Evolutionary conservation across 2,113 vertebrate genomes (phyloP), one percentile per base, ranked within the genome.

Genomic region (Nyctibius bracteatus): DNA sequence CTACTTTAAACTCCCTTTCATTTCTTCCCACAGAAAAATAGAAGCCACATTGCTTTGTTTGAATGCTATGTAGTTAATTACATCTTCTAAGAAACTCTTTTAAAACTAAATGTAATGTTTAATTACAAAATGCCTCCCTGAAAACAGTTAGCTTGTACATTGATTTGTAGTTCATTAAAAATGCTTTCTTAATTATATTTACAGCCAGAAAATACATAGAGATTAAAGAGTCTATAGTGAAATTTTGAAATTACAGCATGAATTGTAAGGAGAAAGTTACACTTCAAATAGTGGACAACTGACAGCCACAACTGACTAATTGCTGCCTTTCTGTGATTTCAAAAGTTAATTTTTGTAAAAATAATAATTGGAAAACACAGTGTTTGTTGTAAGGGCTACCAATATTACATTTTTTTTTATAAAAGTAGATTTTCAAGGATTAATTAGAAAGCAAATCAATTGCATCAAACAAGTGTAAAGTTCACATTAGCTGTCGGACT

Each of bases 71-170:
- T 85, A 95, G 88, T 96, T 98, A 98, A 98, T 98, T 97, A 94
- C 92, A 97, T 97, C 94, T 98, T 97, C 94, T 97, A 93, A 96
- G 94, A 97, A 97, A 96, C 80, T 95, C 74, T 93, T 96, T 96
- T 93, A 97, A 96, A 98, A 97, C 84, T 96, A 97, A 97, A 98
- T 96, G 95, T 85, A 96, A 97, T 97, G 96, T 97, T 97, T 96
- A 98, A 98, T 98, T 98, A 98, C 88, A 94, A 96, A 98, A 91
- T 91, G 81, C 87, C 97, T 97, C 95, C 96, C 94, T 96, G 95
- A 97, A 96, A 98, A 97, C 93, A 87, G 92, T 94, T 97, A 94
- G 95, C 94, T 97, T 85, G 82, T 92, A 92, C 86, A 92, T 70
- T 95, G 95, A 95, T 92, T 86, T 92, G 82, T 74, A 87, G 77